Conservation (phyloP, 2,797 vertebrate genomes). For the Neomorphus geoffroyi region DNA sequence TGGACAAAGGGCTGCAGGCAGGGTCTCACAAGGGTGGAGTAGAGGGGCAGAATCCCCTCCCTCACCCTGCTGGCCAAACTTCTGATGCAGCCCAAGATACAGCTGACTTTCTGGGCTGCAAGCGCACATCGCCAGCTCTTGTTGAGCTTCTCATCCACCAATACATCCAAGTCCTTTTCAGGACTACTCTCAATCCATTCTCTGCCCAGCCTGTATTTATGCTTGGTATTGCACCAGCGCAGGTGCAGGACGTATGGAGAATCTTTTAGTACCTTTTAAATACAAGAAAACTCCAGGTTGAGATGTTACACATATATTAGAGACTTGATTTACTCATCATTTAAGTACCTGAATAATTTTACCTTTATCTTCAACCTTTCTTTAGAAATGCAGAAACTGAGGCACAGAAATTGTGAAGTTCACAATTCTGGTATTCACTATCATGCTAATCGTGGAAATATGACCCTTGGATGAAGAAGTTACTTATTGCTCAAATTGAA, state of each 20-base stretch:
- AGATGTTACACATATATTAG: neutral
- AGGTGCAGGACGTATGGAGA: neutral
- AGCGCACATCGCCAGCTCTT: no score
- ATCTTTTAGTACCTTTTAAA: neutral
- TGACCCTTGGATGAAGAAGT: neutral
- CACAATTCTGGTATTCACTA: neutral
- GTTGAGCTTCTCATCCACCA: no score
- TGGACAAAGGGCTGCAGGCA: no score
- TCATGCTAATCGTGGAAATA: neutral
- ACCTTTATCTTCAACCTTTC: neutral
- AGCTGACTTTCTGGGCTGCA: no score
- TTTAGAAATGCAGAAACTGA: neutral
- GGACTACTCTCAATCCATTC: no score
- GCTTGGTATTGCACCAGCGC: no score
- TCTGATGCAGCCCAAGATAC: no score
- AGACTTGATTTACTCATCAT: neutral
- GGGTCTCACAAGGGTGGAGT: no score
- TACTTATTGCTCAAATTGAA: neutral
- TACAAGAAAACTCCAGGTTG: neutral
- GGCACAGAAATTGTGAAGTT: neutral
- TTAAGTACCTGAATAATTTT: neutral
- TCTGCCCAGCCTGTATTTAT: no score
- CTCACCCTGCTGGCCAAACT: no score
- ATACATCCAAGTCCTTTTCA: no score
- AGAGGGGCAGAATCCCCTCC: no score